phyloP scores from a whole-genome alignment of 2,113 vertebrate species.

The Brachionichthys hirsutus region DNA sequence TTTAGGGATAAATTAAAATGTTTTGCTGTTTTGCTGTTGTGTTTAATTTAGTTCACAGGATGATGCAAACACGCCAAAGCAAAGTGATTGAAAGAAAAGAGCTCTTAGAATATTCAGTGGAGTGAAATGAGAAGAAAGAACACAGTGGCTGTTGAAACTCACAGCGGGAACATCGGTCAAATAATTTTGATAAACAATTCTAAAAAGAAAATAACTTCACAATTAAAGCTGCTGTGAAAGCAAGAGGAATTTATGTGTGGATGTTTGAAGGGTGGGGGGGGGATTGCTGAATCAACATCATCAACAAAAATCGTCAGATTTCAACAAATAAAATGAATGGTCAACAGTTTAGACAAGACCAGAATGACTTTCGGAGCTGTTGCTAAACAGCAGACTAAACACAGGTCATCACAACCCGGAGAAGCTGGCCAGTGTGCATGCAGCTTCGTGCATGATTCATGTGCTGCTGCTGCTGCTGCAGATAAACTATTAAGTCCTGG shows the following conservation, averaged over 20 bases:
- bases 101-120: not conserved
- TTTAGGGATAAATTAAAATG: too few relatives aligned
- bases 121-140: not conserved
- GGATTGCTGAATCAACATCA: too few relatives aligned
- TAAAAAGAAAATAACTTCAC: not conserved
- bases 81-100: not conserved
- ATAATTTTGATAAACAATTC: not conserved
- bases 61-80: slow-evolving; percentile 1
- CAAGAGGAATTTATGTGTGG: not conserved
- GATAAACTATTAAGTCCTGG: slow-evolving; percentile 44
- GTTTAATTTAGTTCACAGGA: not conserved
- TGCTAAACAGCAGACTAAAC: slow-evolving; percentile 44
- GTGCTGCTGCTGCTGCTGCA: slow-evolving; percentile 38
- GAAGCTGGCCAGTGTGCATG: slow-evolving; percentile 1
- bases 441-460: slow-evolving; percentile 43
- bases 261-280: slow-evolving; percentile 1
- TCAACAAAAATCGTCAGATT: not conserved
- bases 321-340: slow-evolving; percentile 20
- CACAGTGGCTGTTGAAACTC: not conserved
- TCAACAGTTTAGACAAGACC: slow-evolving; percentile 18
- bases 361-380: slow-evolving; percentile 21
- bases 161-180: not conserved
- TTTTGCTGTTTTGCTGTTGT: not conserved
- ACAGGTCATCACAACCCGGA: slow-evolving; percentile 29
- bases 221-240: not conserved